Conservation (phyloP, 2,888 invertebrate genomes). For the Eristalinus sepulchralis region DNA sequence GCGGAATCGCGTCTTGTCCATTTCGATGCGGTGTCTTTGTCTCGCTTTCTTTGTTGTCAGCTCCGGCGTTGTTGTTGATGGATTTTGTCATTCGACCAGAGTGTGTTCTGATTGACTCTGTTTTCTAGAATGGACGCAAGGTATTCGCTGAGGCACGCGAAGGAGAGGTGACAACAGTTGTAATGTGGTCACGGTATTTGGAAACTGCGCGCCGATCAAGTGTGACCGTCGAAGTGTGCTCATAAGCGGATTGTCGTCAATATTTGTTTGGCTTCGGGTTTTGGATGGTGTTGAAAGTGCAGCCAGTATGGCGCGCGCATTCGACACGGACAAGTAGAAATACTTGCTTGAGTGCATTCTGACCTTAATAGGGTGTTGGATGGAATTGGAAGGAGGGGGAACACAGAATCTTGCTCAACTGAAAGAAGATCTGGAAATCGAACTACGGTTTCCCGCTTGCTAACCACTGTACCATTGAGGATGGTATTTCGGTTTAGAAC, state of each 20-base stretch:
- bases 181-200: slow-evolving; percentile 11
- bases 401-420: background rate
- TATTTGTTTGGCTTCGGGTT: background rate
- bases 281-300: background rate
- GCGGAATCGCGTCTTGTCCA: background rate
- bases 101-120: slow-evolving; percentile 27
- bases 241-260: slow-evolving; percentile 23
- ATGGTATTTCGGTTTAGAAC: background rate
- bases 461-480: slow-evolving; percentile 70
- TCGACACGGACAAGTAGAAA: background rate
- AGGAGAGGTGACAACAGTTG: background rate
- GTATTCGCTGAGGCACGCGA: slow-evolving; percentile 1
- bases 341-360: background rate
- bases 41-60: slow-evolving; percentile 18
- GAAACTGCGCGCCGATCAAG: slow-evolving; percentile 28
- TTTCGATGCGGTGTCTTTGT: slow-evolving; percentile 13
- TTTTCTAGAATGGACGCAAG: slow-evolving; percentile 20
- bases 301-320: background rate
- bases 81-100: slow-evolving; percentile 24
- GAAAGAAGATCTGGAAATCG: slow-evolving; percentile 35
- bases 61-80: slow-evolving; percentile 14
- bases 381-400: background rate
- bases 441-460: slow-evolving; percentile 61
- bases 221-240: slow-evolving; percentile 38
- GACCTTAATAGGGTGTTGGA: background rate